phyloP scores from a whole-genome alignment of 2,888 invertebrate genomes.

The Auanema freiburgensis region DNA sequence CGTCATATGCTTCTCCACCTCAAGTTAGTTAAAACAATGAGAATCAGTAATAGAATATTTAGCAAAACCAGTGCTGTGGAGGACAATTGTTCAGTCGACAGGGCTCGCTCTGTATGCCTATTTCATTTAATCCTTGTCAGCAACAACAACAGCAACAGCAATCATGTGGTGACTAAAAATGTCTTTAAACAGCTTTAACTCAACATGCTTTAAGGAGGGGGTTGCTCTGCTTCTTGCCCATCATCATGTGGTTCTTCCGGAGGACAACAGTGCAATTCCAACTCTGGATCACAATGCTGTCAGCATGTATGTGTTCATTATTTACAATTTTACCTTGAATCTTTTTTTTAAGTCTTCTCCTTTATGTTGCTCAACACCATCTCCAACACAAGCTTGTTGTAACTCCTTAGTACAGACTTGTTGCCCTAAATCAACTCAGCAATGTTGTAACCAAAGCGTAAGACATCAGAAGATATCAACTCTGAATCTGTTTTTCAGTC shows the following conservation, averaged over 20 bases:
- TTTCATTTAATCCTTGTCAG: constrained; percentile 12
- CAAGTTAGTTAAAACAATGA: no score
- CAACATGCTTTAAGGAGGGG: no score
- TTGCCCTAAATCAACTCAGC: constrained; percentile 6
- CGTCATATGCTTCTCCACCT: no score
- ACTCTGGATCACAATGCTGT: not conserved
- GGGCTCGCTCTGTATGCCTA: constrained; percentile 16
- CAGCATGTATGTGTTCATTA: no score
- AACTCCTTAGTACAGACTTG: constrained; percentile 14
- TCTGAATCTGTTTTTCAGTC: not conserved
- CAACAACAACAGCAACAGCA: not conserved
- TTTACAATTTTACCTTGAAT: no score
- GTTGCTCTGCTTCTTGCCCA: constrained; percentile 1
- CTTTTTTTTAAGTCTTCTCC: no score
- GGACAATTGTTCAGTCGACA: constrained; percentile 19
- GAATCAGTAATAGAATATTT: not conserved
- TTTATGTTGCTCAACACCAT: constrained; percentile 14
- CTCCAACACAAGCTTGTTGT: constrained; percentile 15
- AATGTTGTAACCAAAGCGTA: constrained; percentile 8
- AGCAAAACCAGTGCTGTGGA: constrained; percentile 13
- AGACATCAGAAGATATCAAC: not conserved
- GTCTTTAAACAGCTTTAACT: no score
- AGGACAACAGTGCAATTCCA: constrained; percentile 6
- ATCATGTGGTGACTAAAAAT: constrained; percentile 1
- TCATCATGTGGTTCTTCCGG: constrained; percentile 9